Evolutionary conservation across 1,140 invertebrate genomes (phyloP), one percentile per base, ranked within the genome.

Genomic region (Dendroctonus valens): DNA sequence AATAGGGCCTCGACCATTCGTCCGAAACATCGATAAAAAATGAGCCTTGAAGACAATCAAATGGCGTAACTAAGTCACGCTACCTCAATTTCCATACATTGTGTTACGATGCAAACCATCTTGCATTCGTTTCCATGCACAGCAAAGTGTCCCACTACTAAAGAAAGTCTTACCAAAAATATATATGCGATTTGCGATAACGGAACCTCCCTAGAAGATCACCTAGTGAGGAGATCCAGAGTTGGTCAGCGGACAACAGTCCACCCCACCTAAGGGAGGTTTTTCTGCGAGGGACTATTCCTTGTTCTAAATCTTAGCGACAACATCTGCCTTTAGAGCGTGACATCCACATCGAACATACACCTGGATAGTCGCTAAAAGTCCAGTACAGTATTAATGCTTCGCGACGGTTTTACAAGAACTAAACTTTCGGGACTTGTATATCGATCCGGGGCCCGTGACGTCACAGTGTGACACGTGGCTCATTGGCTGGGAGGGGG

Each of bases 241-340:
- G 6, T 9, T 14, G 48, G 7, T 61, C 40, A 7, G 11, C 49
- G 53, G 76, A 82, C 92, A 94, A 83, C 91, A 93, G 83, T 95
- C 93, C n/a, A 78, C 92, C 92, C 92, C 93, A 95, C 81, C 93
- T 88, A 72, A 95, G 87, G 79, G 91, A 93, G 81, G 92, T 95
- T 86, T n/a, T 94, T 94, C 84, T 94, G 92, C 81, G 91, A 94
- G 84, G 93, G 92, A 85, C 91, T 93, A 84, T 94, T 95, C 83
- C 91, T 90, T 79, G 92, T 94, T 85, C 87, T 94, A 89, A 94
- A 94, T 82, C 87, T 91, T 88, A 93, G 86, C 83, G 91, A 90
- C 85, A 89, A 93, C 92, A 94, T 95, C 89, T 86, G 89, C 88
- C 60, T 48, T n/a, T 58, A 53, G 5, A 46, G 83, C 70, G 69